Conservation (phyloP, 2,888 invertebrate species). For the Allophyes oxyacanthae region DNA sequence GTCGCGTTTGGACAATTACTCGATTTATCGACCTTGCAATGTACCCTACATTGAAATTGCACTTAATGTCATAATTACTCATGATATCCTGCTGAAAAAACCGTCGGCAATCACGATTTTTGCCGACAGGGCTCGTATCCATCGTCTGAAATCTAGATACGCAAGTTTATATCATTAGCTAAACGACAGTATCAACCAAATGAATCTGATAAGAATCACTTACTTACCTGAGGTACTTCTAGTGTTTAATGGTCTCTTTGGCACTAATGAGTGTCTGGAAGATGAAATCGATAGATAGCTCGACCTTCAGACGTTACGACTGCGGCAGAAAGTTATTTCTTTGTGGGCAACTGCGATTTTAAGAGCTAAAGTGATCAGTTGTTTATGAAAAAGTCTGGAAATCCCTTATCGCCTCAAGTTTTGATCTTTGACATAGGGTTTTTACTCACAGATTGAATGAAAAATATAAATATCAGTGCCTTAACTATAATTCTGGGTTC, state of each 20-base stretch:
- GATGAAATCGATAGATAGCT: slow-evolving; percentile 11
- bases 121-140: no score
- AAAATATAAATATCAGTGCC: no score
- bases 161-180: not conserved
- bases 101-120: no score
- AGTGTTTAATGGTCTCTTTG: slow-evolving; percentile 9
- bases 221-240: not conserved
- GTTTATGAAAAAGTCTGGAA: slow-evolving; percentile 14
- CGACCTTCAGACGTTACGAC: slow-evolving; percentile 2
- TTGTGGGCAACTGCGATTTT: not conserved
- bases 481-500: no score
- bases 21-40: no score
- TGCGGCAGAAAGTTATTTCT: no score
- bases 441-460: not conserved
- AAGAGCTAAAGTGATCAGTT: not conserved
- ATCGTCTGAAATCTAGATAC: no score
- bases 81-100: no score
- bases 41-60: no score
- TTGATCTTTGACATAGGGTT: not conserved
- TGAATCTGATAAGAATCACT: slow-evolving; percentile 5
- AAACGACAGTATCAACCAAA: slow-evolving; percentile 3
- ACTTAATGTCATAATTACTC: no score
- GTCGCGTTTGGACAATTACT: no score
- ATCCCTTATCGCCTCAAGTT: not conserved
- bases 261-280: slow-evolving; percentile 2